Evolutionary conservation across 1,140 invertebrate genomes (phyloP).

Genomic region (Scaptodrosophila lebanonensis): DNA sequence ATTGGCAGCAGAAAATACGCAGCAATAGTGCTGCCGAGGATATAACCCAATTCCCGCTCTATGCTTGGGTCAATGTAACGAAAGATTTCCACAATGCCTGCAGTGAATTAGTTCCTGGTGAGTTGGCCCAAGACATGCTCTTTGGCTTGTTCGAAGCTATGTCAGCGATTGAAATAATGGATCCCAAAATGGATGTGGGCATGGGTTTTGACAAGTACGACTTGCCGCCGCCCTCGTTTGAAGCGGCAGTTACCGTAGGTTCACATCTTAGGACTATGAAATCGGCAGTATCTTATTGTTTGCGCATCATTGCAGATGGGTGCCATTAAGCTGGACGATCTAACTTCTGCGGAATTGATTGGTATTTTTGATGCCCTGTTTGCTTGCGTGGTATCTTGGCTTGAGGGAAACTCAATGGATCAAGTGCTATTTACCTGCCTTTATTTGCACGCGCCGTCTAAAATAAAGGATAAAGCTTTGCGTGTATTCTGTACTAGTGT

Average conservation of each 20-base stretch:
- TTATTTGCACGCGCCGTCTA: conserved; percentile 93
- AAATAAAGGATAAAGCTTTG: conserved; percentile 89
- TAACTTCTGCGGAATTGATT: conserved; percentile 85
- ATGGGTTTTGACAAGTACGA: conserved; percentile 95
- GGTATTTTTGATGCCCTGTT: conserved; percentile 96
- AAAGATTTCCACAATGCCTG: conserved; percentile 84
- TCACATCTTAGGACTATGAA: neutral
- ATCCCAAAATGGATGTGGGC: conserved; percentile 99
- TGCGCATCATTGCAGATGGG: conserved; percentile 81
- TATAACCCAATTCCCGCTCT: conserved; percentile 62
- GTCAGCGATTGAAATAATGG: conserved; percentile 99
- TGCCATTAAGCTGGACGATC: conserved; percentile 87
- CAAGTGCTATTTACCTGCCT: conserved; percentile 98
- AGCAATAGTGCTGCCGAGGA: conserved; percentile 56
- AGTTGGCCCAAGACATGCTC: conserved; percentile 91
- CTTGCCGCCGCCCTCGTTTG: conserved; percentile 91
- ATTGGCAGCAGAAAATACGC: conserved; percentile 56
- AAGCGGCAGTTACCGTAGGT: conserved; percentile 87
- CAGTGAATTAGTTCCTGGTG: conserved; percentile 88
- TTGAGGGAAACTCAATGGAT: conserved; percentile 96
- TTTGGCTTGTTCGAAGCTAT: conserved; percentile 99
- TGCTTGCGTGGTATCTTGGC: conserved; percentile 94
- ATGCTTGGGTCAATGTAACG: conserved; percentile 85
- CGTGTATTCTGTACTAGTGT: conserved; percentile 92
- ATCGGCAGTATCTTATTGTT: conserved; percentile 9